Evolutionary conservation across 1,140 invertebrate genomes (phyloP), one percentile per base, ranked within the genome.

Genomic region (Polyergus mexicanus): DNA sequence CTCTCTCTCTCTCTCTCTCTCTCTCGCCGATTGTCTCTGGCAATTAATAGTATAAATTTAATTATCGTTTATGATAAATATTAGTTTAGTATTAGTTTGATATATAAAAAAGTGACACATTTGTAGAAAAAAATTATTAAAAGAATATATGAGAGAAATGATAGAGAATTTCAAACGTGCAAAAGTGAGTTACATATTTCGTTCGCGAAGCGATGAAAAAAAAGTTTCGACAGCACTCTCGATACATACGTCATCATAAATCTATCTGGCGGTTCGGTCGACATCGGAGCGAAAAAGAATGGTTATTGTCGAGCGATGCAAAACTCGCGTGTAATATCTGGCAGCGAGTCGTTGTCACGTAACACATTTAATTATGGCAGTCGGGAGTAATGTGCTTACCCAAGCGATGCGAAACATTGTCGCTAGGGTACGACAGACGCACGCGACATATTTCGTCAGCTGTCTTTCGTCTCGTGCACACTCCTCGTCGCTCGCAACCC

Each of bases 311-410:
- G 66, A 62, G 84, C 76, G 62, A 85, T 25, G 60, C 16, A 32
- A 90, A 47, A 7, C 35, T 38, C 25, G 68, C 68, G 54, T 13
- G 65, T 22, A 75, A 85, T 87, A 89, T 11, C 32, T 63, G 51
- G 35, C 66, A 22, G 58, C 38, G 8, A 62, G 44, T 44, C 62
- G 86, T 80, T 72, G 89, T 90, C 89, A 88, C 89, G 89, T 90
- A 90, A 90, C 89, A 81, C 63, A 88, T 90, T 90, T 90, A 90
- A 90, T 90, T 90, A 90, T 77, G 84, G 83, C 81, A 86, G 88
- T 78, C 89, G 77, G 78, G 75, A 78, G 62, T 90, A 90, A 90
- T 88, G 89, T 88, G 89, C 88, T 90, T 86, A 90, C 69, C 89
- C 86, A 86, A 89, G 81, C 89, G 89, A 90, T 60, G 78, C 80